Evolutionary conservation across 2,888 invertebrate genomes (phyloP), one percentile per base, ranked within the genome.

Genomic region (Erebia aethiops): DNA sequence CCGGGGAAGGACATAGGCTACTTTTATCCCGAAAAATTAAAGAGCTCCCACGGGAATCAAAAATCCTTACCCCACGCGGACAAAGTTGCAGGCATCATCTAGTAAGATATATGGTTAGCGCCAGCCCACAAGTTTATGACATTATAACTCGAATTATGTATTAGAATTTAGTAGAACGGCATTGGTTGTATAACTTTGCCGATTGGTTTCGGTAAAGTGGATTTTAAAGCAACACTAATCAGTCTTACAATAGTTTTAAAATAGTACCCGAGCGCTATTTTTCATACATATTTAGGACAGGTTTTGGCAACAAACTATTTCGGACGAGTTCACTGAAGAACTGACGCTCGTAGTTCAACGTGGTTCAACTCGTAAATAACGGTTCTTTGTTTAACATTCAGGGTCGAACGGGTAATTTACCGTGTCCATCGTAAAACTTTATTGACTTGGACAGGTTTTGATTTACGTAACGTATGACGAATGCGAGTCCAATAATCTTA

Each of bases 361-460:
- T 74, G 77, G 76, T 77, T 80, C 61, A 62, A 57, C 74, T 86
- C 77, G 80, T 78, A 74, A 75, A 67, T 85, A 89, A 86, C 88
- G 86, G 87, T 71, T 69, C 75, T 77, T 76, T 80, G 76, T 82
- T 82, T 78, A 81, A 76, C 80, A 81, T 82, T 84, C 85, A 87
- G 87, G 86, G 85, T 82, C 84, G 78, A 54, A 72, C 72, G 74
- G 78, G 78, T 79, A 75, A 79, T 82, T 81, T 79, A 81, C 78
- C 77, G 75, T 74, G 78, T 67, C 69, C 74, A 66, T 78, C 80
- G 78, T 84, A 79, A 81, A 82, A 77, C 72, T 75, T 78, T 81
- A 80, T 76, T 67, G 76, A 76, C 76, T 75, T 73, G 73, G 70
- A 74, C 71, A 78, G 79, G 77, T 76, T 78, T 77, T 68, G 72